These are phyloP conservation scores for Bubo bubo DNA, from an alignment of 2,113 vertebrate genomes.

Conservation along the genomic window DNA sequence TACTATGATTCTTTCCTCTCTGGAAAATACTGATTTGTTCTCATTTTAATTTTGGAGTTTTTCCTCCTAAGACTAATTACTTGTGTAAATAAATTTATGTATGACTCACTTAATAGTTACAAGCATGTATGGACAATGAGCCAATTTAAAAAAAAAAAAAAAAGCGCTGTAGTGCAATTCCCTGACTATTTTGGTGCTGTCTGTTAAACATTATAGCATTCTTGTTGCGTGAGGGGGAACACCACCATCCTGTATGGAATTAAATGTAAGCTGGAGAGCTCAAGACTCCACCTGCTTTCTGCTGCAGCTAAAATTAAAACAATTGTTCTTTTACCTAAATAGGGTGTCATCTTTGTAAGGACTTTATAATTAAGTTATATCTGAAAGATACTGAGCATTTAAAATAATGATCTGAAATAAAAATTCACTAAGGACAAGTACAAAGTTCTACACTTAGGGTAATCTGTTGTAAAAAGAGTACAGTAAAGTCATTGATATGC, in stretches of 20 bases:
- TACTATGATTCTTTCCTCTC: neutral
- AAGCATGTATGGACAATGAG: neutral
- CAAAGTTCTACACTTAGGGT: neutral
- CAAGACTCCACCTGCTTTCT: neutral
- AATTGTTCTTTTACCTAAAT: neutral
- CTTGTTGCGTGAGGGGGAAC: neutral
- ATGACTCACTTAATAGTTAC: neutral
- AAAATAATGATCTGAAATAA: neutral
- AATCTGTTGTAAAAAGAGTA: neutral
- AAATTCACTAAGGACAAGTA: neutral
- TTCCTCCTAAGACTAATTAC: neutral
- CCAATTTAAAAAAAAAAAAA: neutral
- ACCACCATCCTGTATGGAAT: neutral
- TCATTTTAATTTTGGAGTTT: neutral
- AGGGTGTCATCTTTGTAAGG: neutral
- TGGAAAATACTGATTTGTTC: neutral
- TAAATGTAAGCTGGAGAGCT: neutral
- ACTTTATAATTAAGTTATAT: neutral
- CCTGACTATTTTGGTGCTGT: neutral
- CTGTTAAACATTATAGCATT: neutral
- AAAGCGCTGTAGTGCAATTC: rapidly evolving
- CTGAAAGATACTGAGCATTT: neutral
- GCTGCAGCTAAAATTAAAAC: neutral
- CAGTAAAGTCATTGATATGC: neutral
- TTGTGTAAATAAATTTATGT: neutral